Conservation (phyloP, 2,113 vertebrate genomes). For the Ochotona curzoniae region DNA sequence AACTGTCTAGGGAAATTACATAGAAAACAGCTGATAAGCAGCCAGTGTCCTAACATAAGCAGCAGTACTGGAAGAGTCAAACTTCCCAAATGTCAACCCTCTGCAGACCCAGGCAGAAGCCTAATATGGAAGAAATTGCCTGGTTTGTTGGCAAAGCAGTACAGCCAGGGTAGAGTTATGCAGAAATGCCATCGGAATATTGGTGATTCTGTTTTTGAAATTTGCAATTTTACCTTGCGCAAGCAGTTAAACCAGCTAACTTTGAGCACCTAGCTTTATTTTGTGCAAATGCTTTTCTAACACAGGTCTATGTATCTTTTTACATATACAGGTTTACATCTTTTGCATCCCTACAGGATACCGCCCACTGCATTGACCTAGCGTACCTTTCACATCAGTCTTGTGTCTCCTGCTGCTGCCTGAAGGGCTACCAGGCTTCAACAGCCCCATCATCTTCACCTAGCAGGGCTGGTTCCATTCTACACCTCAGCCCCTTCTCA, state of each 20-base stretch:
- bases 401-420: neutral
- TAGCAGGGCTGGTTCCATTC: neutral
- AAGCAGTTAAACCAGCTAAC: constrained; percentile 12
- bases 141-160: neutral
- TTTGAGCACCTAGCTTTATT: neutral
- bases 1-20: neutral
- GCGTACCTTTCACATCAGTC: neutral
- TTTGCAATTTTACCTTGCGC: neutral
- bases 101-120: neutral
- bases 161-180: neutral
- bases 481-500: neutral
- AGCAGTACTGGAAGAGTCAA: neutral
- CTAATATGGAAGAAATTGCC: neutral
- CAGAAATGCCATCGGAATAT: neutral
- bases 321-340: neutral
- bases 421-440: neutral
- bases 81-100: neutral
- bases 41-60: neutral
- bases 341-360: neutral
- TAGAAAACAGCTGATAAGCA: neutral
- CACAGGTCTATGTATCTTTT: neutral
- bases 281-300: neutral
- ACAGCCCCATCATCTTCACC: neutral
- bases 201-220: neutral
- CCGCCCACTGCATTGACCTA: neutral